Evolutionary conservation across 2,113 vertebrate species (phyloP).

Genomic region (Otolemur garnettii): DNA sequence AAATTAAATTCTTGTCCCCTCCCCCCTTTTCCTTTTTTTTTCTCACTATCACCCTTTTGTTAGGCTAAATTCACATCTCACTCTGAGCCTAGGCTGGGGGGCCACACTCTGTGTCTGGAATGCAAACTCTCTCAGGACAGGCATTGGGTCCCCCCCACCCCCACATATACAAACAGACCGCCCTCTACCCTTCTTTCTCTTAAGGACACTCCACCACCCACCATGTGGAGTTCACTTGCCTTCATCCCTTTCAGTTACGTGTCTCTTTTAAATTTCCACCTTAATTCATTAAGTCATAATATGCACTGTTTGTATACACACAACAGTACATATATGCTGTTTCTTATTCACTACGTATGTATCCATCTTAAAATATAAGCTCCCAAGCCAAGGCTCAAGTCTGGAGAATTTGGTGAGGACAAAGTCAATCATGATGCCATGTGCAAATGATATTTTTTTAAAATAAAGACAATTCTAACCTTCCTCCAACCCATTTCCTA

Average conservation of each 20-base stretch:
- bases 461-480: no score
- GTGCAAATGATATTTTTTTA: not conserved
- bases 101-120: not conserved
- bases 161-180: not conserved
- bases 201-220: not conserved
- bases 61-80: not conserved
- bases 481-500: no score
- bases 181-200: not conserved
- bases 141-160: fast-evolving
- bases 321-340: not conserved
- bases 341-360: not conserved
- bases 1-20: not conserved
- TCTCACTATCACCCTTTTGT: not conserved
- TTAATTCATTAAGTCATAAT: not conserved
- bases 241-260: not conserved
- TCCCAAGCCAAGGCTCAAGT: not conserved
- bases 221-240: not conserved
- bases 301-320: not conserved
- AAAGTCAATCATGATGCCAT: not conserved
- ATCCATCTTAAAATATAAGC: conserved; percentile 11
- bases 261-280: not conserved
- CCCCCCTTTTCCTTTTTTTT: not conserved
- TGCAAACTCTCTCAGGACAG: not conserved
- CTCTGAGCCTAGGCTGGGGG: not conserved
- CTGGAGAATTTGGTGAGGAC: conserved; percentile 10